Percentiles rank a stretch among this genome's conserved stretches.
These are phyloP conservation scores for Gracilinanus agilis DNA, from an alignment of 2,113 vertebrate species.

Conservation along the genomic window DNA sequence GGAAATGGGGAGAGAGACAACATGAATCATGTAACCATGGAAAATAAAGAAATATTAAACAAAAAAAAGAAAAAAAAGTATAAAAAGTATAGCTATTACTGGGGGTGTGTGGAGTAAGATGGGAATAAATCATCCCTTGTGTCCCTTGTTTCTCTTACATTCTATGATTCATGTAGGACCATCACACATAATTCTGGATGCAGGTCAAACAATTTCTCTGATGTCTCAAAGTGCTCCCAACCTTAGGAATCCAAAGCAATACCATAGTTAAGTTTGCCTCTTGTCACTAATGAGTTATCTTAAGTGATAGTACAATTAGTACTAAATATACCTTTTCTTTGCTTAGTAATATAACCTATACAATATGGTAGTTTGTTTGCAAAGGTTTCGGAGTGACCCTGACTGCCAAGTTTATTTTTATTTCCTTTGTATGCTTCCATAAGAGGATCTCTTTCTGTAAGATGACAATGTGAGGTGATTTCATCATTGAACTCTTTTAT, in stretches of 20 bases:
- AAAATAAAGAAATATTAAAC: too few relatives aligned
- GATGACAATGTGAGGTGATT: neutral
- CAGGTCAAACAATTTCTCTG: neutral
- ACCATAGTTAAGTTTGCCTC: neutral
- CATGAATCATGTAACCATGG: too few relatives aligned
- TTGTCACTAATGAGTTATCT: neutral
- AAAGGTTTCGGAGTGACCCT: constrained; percentile 9
- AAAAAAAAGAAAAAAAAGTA: too few relatives aligned
- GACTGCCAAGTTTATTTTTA: neutral
- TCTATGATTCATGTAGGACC: neutral
- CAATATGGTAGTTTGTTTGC: neutral
- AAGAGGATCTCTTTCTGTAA: neutral
- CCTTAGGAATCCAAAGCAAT: neutral
- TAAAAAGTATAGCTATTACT: too few relatives aligned
- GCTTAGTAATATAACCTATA: neutral
- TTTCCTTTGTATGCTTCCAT: neutral
- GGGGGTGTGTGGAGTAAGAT: too few relatives aligned
- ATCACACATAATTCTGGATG: neutral
- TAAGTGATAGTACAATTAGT: neutral
- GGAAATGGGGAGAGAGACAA: too few relatives aligned
- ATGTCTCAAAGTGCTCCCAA: neutral
- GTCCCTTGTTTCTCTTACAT: neutral
- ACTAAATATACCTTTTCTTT: neutral
- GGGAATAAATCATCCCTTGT: neutral
- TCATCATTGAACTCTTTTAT: neutral